Evolutionary conservation across 2,113 vertebrate species (phyloP).

Genomic region (Tor tambroides): DNA sequence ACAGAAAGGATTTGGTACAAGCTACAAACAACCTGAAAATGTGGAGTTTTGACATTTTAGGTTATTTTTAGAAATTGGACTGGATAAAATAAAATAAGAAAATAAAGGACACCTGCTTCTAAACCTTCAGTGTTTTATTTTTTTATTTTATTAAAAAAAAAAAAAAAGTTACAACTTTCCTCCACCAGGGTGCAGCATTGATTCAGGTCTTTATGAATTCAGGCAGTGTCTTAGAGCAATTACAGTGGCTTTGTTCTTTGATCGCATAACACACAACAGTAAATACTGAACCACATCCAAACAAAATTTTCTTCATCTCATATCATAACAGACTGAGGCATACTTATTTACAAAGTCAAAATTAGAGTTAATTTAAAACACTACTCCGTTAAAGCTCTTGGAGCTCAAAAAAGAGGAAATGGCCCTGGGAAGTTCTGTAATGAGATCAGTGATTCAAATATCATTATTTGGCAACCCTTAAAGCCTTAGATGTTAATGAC

Average conservation of each 20-base stretch:
- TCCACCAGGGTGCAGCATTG: slow-evolving; percentile 30
- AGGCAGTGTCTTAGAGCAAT: not conserved
- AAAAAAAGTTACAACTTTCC: not conserved
- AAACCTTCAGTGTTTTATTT: not conserved
- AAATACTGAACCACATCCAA: not conserved
- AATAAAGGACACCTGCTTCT: not conserved
- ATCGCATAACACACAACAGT: not conserved
- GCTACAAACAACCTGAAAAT: not conserved
- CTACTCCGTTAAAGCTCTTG: not conserved
- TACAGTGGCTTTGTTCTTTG: not conserved
- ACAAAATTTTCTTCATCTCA: not conserved
- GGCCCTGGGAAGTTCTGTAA: not conserved
- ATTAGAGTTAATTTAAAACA: not conserved
- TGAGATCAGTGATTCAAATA: not conserved
- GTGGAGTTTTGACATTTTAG: too few species aligned
- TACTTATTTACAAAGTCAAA: not conserved
- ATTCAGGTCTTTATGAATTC: not conserved
- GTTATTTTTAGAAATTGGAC: not conserved
- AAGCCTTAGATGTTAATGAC: slow-evolving; percentile 1
- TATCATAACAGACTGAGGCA: too few species aligned
- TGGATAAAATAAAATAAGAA: too few species aligned
- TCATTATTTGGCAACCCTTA: not conserved
- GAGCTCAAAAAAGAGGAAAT: not conserved
- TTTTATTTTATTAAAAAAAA: too few species aligned
- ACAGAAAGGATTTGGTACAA: not conserved